phyloP scores from a whole-genome alignment of 2,888 invertebrate genomes.

The Macaria notata region DNA sequence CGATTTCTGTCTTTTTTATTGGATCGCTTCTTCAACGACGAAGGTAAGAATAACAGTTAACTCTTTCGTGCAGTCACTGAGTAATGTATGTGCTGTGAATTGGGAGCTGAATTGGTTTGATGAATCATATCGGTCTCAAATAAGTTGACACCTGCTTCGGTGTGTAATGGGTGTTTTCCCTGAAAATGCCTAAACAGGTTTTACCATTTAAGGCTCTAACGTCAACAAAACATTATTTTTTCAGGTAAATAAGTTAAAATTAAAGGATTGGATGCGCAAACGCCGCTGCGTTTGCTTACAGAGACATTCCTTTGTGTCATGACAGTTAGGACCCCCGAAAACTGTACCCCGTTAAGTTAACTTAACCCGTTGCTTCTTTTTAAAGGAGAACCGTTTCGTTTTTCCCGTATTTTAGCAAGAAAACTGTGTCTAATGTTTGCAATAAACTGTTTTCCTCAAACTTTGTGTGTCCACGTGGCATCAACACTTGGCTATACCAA shows the following conservation, averaged over 20 bases:
- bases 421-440: background rate
- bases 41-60: constrained; percentile 58
- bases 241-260: no score
- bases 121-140: no score
- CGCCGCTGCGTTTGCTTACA: background rate
- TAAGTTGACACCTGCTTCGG: no score
- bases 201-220: no score
- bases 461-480: constrained; percentile 20
- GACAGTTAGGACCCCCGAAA: background rate
- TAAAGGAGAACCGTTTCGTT: background rate
- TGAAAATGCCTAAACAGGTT: no score
- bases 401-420: constrained; percentile 1
- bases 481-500: constrained; percentile 8
- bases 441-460: constrained; percentile 14
- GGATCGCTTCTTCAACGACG: constrained; percentile 66
- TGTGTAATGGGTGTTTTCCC: no score
- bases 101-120: no score
- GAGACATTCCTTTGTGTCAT: constrained; percentile 2
- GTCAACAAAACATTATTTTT: no score
- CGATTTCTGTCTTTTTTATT: constrained; percentile 72
- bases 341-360: background rate
- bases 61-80: constrained; percentile 11
- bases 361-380: background rate
- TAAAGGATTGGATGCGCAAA: no score
- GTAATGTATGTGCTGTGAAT: no score